phyloP scores from a whole-genome alignment of 1,140 invertebrate genomes.

The Elymnias hypermnestra region DNA sequence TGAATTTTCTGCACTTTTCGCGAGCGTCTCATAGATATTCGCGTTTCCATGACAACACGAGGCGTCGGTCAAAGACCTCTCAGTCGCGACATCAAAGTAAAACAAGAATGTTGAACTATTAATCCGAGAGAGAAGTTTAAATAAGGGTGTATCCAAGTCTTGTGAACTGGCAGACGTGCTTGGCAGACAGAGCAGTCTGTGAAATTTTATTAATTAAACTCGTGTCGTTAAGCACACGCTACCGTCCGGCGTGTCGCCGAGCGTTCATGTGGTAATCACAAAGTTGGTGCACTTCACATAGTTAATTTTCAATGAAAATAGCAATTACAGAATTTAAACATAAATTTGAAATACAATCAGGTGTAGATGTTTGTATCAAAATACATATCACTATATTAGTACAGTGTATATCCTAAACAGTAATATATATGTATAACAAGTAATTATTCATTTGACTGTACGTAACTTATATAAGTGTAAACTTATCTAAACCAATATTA shows the following conservation, averaged over 20 bases:
- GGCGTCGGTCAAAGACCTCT: conserved; percentile 63
- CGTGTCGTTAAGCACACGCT: conserved; percentile 34
- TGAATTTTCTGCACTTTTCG: conserved; percentile 20
- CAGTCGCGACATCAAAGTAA: conserved; percentile 61
- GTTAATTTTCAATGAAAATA: too few relatives aligned
- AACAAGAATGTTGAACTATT: conserved; percentile 61
- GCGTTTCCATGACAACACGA: conserved; percentile 48
- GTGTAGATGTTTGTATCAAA: too few relatives aligned
- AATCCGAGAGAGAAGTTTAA: conserved; percentile 47
- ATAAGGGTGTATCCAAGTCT: conserved; percentile 34
- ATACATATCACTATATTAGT: too few relatives aligned
- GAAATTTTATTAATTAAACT: conserved; percentile 42
- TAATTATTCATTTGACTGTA: too few relatives aligned
- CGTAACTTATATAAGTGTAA: too few relatives aligned
- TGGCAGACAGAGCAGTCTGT: conserved; percentile 4
- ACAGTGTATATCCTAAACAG: too few relatives aligned
- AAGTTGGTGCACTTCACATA: too few relatives aligned
- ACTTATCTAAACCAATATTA: too few relatives aligned
- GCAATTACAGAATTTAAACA: too few relatives aligned
- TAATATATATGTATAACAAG: too few relatives aligned
- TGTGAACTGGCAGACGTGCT: conserved; percentile 6
- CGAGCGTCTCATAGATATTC: conserved; percentile 43
- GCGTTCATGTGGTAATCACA: not conserved
- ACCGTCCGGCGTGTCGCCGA: conserved; percentile 21
- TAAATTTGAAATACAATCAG: too few relatives aligned